A percentile compares a stretch with the other conserved stretches of the same genome.
These are phyloP conservation scores for Eilema sororculum DNA, from an alignment of 2,888 invertebrate genomes.

Conservation along the genomic window DNA sequence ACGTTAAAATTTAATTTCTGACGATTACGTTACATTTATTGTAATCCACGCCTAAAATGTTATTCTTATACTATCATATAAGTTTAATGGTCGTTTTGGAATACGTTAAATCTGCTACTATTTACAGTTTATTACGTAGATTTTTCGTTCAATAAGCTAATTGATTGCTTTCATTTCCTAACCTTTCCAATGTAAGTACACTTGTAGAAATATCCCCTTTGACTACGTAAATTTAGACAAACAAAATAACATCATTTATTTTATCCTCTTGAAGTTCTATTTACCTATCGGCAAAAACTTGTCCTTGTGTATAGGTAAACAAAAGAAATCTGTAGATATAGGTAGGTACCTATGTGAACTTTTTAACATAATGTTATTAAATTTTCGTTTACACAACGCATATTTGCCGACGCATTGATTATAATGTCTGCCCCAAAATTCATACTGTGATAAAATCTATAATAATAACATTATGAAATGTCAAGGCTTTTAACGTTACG, in stretches of 20 bases:
- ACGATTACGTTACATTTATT: conserved; percentile 14
- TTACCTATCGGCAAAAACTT: not conserved
- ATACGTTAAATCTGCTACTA: too few species aligned
- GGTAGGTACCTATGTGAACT: conserved; percentile 1
- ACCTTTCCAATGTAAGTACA: not conserved
- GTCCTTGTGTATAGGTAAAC: not conserved
- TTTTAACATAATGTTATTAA: conserved; percentile 33
- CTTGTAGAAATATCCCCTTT: not conserved
- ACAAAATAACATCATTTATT: not conserved
- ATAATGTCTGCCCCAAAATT: conserved; percentile 15
- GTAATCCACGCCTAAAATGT: not conserved
- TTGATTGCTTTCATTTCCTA: too few species aligned
- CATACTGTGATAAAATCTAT: conserved; percentile 36
- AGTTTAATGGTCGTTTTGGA: not conserved
- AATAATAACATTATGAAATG: conserved; percentile 48
- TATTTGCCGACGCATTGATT: conserved; percentile 25
- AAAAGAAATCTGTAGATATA: not conserved
- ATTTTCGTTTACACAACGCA: conserved; percentile 28
- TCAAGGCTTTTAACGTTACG: conserved; percentile 53
- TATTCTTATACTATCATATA: not conserved
- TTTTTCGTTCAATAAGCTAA: not conserved
- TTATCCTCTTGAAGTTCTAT: not conserved
- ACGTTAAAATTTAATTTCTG: conserved; percentile 24
- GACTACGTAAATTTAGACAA: not conserved
- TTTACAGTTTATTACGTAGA: not conserved